Percentiles rank a stretch among this genome's conserved stretches.
Conservation (phyloP, 2,888 invertebrate genomes). For the Agriopis leucophaearia region DNA sequence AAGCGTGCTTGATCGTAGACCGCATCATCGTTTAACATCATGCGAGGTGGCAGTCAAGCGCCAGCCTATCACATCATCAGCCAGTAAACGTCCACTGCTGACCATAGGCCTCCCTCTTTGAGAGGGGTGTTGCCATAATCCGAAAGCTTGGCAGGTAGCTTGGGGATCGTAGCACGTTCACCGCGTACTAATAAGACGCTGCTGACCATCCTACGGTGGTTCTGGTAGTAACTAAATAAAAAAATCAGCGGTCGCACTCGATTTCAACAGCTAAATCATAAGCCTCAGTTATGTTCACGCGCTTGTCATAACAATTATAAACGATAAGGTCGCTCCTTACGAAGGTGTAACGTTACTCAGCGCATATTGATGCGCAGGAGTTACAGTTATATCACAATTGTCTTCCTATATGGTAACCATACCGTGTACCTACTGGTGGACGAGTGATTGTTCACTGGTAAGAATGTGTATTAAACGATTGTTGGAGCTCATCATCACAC, state of each 20-base stretch:
- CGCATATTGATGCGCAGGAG: constrained; percentile 41
- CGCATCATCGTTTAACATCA: too few relatives aligned
- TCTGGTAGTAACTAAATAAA: too few relatives aligned
- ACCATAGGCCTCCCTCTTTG: too few relatives aligned
- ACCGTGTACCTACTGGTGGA: constrained; percentile 20
- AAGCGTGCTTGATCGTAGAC: too few relatives aligned
- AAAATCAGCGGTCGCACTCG: neutral
- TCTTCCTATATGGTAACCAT: constrained; percentile 41
- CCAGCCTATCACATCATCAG: too few relatives aligned
- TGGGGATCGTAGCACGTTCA: too few relatives aligned
- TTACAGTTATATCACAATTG: constrained; percentile 51
- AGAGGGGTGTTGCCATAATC: too few relatives aligned
- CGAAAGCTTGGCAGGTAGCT: too few relatives aligned
- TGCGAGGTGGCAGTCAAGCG: too few relatives aligned
- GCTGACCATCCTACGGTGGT: too few relatives aligned
- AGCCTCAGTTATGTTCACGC: constrained; percentile 18
- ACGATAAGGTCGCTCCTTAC: constrained; percentile 29
- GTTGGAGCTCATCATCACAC: constrained; percentile 6
- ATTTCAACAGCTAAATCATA: neutral
- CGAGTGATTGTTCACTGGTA: constrained; percentile 21
- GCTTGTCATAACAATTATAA: constrained; percentile 27
- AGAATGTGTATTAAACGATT: constrained; percentile 3
- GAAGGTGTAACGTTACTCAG: constrained; percentile 33
- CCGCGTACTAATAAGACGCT: too few relatives aligned
- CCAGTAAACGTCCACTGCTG: too few relatives aligned